phyloP scores from a whole-genome alignment of 2,888 invertebrate species.

The Drosophila leonis region DNA sequence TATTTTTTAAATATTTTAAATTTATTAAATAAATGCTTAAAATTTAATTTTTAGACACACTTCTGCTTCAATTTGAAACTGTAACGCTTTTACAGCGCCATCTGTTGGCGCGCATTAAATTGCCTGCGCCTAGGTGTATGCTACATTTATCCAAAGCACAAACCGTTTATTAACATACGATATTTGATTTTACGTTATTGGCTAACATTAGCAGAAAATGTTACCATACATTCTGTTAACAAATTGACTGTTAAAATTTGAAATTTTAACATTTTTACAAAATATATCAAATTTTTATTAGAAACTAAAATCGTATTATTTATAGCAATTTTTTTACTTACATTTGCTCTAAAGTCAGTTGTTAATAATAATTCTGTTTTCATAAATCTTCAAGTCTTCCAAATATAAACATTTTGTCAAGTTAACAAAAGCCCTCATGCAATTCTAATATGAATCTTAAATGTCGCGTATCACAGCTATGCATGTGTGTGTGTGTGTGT shows the following conservation, averaged over 20 bases:
- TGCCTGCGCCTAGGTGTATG: background rate
- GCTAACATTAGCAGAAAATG: background rate
- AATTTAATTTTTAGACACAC: background rate
- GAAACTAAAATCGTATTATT: background rate
- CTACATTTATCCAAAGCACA: slow-evolving; percentile 6
- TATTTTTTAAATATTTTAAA: background rate
- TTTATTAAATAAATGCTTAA: background rate
- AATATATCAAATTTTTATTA: background rate
- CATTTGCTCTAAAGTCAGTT: no score
- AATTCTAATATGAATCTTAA: background rate
- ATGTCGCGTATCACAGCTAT: slow-evolving; percentile 7
- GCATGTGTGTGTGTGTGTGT: background rate
- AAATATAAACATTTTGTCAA: background rate
- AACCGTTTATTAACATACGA: background rate
- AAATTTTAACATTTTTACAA: background rate
- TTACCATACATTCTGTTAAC: background rate
- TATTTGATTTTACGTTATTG: slow-evolving; percentile 20
- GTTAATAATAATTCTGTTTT: no score
- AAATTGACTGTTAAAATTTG: background rate
- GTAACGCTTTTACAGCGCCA: slow-evolving; percentile 21
- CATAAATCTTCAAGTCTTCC: background rate
- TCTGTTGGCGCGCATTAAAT: background rate
- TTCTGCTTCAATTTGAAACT: background rate
- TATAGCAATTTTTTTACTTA: no score
- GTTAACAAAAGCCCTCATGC: background rate